Evolutionary conservation across 2,113 vertebrate species (phyloP), one percentile per base, ranked within the genome.

Genomic region (Triplophysa dalaica): DNA sequence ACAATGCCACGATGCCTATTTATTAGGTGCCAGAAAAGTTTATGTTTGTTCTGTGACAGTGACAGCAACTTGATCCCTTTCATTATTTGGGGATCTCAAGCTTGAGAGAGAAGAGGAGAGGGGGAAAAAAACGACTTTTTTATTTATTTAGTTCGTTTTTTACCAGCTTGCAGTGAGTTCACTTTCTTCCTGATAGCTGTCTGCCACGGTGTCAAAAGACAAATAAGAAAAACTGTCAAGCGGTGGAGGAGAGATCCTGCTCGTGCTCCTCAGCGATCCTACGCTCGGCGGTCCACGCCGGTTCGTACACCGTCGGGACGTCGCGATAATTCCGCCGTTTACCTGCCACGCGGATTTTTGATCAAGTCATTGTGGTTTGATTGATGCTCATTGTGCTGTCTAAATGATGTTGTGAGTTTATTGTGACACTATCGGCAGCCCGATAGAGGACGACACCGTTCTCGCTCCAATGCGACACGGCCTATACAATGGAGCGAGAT

Each of bases 21-120:
- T 94, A 94, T 93, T 92, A 92, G 92, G 89, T 93, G 92, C 92
- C 91, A 93, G 90, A 91, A 91, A 92, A 93, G 91, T 92, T 92
- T 93, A 93, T 92, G 93, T 94, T 93, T 92, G 92, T 90, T 91
- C 90, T 85, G 86, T 93, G 91, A 94, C 91, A 92, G 90, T 93
- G 92, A 93, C 92, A 93, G 92, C 88, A 91, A 93, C 92, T 93
- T 93, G 92, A 93, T 93, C 92, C 90, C 84, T 85, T 93, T 93
- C 89, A 91, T 92, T 92, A 92, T 91, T 90, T 89, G 82, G 79
- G 86, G 81, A 85, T 85, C 77, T 86, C 79, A 84, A 84, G 86
- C 69, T 84, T 82, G 77, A 75, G 70, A 77, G 41, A 54, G 45
- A 24, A 19, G 29, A 56, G 67, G 64, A 43, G 50, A 41, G 48